phyloP scores from a whole-genome alignment of 2,113 vertebrate species.

The Hyaena hyaena region DNA sequence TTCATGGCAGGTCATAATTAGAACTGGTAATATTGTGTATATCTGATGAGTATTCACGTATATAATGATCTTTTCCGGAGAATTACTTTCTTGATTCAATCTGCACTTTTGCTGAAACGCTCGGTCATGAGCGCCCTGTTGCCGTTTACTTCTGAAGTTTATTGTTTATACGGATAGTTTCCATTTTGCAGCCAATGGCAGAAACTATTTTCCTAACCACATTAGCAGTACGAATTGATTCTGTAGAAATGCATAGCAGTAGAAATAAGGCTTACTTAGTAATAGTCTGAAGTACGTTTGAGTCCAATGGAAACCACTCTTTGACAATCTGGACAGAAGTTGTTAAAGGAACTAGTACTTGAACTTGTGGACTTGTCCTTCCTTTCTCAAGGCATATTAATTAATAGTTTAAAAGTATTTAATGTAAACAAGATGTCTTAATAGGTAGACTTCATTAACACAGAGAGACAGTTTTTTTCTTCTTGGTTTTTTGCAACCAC shows the following conservation, averaged over 20 bases:
- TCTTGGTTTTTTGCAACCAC: background rate
- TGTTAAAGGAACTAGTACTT: background rate
- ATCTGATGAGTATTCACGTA: background rate
- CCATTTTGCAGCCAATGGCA: background rate
- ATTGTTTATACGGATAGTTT: background rate
- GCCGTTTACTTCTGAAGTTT: background rate
- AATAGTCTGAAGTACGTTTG: background rate
- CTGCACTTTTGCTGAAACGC: background rate
- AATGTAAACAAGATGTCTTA: background rate
- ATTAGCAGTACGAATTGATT: background rate
- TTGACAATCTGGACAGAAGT: background rate
- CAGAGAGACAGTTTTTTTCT: background rate
- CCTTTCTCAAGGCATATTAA: background rate
- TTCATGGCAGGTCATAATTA: background rate
- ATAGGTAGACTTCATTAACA: background rate
- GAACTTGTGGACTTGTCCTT: background rate
- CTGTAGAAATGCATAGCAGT: slow-evolving; percentile 22
- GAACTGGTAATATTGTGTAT: background rate
- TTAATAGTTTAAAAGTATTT: slow-evolving; percentile 34
- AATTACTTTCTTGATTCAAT: background rate
- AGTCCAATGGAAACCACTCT: background rate
- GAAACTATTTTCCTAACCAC: slow-evolving; percentile 12
- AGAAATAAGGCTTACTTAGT: background rate
- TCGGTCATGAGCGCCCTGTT: background rate
- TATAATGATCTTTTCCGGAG: background rate